Conservation (phyloP, 2,888 invertebrate genomes). For the Tanytarsus gracilentus region DNA sequence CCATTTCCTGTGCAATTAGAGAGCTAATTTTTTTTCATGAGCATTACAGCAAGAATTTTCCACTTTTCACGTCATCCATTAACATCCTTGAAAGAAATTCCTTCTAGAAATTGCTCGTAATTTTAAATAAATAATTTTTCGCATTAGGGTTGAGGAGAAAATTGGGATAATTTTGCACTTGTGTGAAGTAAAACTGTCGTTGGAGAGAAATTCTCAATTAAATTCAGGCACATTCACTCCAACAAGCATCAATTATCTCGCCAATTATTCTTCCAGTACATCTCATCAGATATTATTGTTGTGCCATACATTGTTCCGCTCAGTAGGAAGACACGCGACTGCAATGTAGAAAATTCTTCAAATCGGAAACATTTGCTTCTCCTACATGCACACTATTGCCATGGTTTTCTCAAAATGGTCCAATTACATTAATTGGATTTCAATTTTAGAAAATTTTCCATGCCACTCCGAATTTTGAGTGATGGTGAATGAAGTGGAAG, state of each 20-base stretch:
- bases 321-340: slow-evolving; percentile 22
- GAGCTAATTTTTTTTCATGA: neutral
- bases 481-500: neutral
- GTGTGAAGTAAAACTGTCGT: too few relatives aligned
- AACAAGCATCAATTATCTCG: slow-evolving; percentile 35
- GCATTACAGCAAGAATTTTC: neutral
- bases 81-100: neutral
- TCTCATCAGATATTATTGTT: neutral
- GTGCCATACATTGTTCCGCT: neutral
- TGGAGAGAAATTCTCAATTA: slow-evolving; percentile 21
- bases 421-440: slow-evolving; percentile 29
- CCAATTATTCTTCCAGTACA: slow-evolving; percentile 35
- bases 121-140: too few relatives aligned
- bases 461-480: neutral
- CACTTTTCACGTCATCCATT: neutral
- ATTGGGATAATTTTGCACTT: neutral
- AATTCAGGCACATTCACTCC: neutral
- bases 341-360: neutral
- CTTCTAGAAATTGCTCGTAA: neutral
- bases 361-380: slow-evolving; percentile 21
- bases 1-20: neutral
- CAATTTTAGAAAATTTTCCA: slow-evolving; percentile 2
- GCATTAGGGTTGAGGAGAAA: too few relatives aligned
- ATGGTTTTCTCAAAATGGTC: slow-evolving; percentile 17
- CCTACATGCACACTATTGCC: neutral